phyloP scores from a whole-genome alignment of 2,888 invertebrate species.

The Eudasyphora cyanicolor region DNA sequence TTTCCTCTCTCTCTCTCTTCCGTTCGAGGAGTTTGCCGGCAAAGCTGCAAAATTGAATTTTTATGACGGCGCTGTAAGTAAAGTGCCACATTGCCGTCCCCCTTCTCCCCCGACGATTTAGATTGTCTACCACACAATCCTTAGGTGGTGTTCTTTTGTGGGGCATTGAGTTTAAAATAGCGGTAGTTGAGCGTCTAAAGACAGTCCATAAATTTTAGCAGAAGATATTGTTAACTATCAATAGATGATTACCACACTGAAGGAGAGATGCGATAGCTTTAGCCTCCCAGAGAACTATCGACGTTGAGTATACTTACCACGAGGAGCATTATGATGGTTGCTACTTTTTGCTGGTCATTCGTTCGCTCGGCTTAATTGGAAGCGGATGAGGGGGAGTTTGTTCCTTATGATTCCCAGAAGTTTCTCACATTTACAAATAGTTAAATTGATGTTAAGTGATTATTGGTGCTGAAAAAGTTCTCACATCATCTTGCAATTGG shows the following conservation, averaged over 20 bases:
- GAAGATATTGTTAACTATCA: slow-evolving; percentile 62
- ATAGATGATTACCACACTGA: slow-evolving; percentile 64
- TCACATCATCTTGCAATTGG: slow-evolving; percentile 42
- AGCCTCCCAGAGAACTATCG: slow-evolving; percentile 6
- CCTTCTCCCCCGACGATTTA: slow-evolving; percentile 19
- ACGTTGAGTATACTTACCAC: slow-evolving; percentile 6
- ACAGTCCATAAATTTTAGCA: slow-evolving; percentile 61
- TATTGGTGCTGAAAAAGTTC: slow-evolving; percentile 39
- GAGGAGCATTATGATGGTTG: slow-evolving; percentile 20
- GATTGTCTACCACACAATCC: background rate
- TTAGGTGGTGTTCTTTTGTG: background rate
- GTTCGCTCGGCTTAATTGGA: background rate
- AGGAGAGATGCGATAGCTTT: slow-evolving; percentile 44
- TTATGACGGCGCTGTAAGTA: slow-evolving; percentile 59
- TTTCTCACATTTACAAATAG: slow-evolving; percentile 60
- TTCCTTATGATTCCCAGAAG: slow-evolving; percentile 11
- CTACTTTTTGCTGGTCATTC: background rate
- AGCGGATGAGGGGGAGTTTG: background rate
- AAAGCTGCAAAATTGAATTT: slow-evolving; percentile 35
- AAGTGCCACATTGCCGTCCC: too few relatives aligned
- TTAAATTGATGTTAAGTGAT: slow-evolving; percentile 55
- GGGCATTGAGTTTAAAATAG: slow-evolving; percentile 44
- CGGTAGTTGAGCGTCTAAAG: slow-evolving; percentile 56
- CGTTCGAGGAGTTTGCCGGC: slow-evolving; percentile 40
- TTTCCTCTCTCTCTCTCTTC: slow-evolving; percentile 33